Evolutionary conservation across 2,888 invertebrate genomes (phyloP).

Genomic region (Lasioglossum zephyrum): DNA sequence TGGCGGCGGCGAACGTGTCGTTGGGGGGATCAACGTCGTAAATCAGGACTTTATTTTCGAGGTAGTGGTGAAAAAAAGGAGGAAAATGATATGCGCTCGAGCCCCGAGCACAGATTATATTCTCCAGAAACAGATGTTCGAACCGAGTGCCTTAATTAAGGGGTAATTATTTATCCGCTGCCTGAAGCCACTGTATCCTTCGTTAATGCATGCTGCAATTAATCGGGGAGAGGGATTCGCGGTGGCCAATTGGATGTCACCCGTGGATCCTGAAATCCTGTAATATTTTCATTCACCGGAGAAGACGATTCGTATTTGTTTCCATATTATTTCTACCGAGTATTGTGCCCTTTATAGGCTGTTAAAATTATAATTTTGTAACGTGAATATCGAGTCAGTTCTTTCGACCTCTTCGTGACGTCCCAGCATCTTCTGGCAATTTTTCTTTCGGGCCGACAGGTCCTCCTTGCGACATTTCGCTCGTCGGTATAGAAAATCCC

Average conservation of each 20-base stretch:
- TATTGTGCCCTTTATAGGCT: background rate
- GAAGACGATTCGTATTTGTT: background rate
- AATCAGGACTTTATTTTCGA: conserved; percentile 76
- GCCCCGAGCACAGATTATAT: conserved; percentile 58
- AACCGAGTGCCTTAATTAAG: conserved; percentile 73
- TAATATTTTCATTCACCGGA: background rate
- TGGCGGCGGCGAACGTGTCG: conserved; percentile 56
- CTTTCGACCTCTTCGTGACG: conserved; percentile 34
- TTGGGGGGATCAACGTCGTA: conserved; percentile 69
- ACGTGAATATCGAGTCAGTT: background rate
- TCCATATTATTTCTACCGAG: too few relatives aligned
- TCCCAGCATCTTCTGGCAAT: conserved; percentile 51
- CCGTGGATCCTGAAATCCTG: conserved; percentile 17
- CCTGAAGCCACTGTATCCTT: conserved; percentile 42
- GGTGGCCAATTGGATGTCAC: conserved; percentile 41
- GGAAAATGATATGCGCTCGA: conserved; percentile 51
- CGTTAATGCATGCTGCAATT: conserved; percentile 63
- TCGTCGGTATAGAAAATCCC: conserved; percentile 33
- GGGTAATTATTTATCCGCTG: conserved; percentile 71
- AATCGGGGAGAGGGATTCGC: conserved; percentile 45
- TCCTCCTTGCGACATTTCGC: conserved; percentile 46
- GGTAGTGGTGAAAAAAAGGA: conserved; percentile 47
- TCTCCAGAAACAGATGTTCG: conserved; percentile 71
- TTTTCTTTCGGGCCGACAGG: conserved; percentile 57
- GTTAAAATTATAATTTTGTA: conserved; percentile 54